Conservation (phyloP, 2,888 invertebrate species). For the Limnephilus marmoratus region DNA sequence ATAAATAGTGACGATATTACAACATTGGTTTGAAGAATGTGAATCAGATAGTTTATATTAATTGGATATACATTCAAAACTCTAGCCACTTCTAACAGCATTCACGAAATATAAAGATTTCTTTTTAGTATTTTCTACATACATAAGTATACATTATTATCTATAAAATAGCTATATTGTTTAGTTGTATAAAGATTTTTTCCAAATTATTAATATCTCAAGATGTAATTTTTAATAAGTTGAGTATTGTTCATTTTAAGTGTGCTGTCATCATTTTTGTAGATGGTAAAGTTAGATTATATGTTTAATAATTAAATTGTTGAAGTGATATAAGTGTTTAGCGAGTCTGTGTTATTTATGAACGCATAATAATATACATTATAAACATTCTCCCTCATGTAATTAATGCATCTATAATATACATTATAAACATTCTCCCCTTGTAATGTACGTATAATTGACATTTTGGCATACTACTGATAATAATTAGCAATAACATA, state of each 20-base stretch:
- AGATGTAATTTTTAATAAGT: slow-evolving; percentile 39
- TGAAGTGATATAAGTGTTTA: slow-evolving; percentile 58
- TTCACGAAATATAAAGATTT: background rate
- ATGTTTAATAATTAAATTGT: slow-evolving; percentile 56
- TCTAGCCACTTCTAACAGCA: background rate
- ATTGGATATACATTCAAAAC: background rate
- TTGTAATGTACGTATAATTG: background rate
- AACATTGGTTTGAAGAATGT: background rate
- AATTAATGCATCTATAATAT: too few relatives aligned
- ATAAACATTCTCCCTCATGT: background rate
- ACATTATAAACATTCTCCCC: background rate
- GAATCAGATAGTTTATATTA: background rate
- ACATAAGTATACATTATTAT: slow-evolving; percentile 24
- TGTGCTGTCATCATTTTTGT: slow-evolving; percentile 45
- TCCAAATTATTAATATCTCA: slow-evolving; percentile 41
- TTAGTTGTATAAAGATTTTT: slow-evolving; percentile 39
- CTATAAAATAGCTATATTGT: slow-evolving; percentile 22
- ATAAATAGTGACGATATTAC: background rate
- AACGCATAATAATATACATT: slow-evolving; percentile 48
- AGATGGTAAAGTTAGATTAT: slow-evolving; percentile 24
- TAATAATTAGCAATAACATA: background rate
- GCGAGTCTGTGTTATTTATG: slow-evolving; percentile 61
- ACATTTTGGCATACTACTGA: background rate
- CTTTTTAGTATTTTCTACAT: slow-evolving; percentile 7
- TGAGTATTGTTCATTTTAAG: slow-evolving; percentile 14